phyloP scores from a whole-genome alignment of 1,140 invertebrate species.

The Drosophila funebris region DNA sequence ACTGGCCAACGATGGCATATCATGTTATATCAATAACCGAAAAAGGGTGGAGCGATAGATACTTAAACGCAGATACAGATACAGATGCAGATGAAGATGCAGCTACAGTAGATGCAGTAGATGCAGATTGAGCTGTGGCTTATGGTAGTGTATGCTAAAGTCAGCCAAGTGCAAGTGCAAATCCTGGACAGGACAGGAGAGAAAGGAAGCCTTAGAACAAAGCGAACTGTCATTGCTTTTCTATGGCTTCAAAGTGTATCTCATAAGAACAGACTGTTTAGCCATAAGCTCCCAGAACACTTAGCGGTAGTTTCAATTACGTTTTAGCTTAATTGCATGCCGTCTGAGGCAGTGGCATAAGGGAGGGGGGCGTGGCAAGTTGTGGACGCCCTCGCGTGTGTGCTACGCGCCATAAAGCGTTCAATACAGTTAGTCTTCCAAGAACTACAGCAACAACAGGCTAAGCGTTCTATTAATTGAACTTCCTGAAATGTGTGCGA shows the following conservation, averaged over 20 bases:
- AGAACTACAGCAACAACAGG: constrained; percentile 46
- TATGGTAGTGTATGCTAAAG: not conserved
- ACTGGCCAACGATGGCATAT: constrained; percentile 48
- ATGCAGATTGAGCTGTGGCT: constrained; percentile 45
- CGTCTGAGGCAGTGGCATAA: not conserved
- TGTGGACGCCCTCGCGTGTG: constrained; percentile 45
- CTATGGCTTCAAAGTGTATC: constrained; percentile 60
- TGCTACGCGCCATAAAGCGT: constrained; percentile 80
- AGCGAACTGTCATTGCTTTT: not conserved
- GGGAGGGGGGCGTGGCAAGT: not conserved
- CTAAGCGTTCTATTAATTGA: constrained; percentile 78
- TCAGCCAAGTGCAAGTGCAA: not conserved
- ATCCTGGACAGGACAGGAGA: not conserved
- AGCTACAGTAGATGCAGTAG: not conserved
- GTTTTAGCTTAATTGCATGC: constrained; percentile 62
- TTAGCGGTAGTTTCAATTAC: constrained; percentile 80
- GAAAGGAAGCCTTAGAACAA: constrained; percentile 50
- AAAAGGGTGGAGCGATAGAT: constrained; percentile 78
- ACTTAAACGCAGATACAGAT: constrained; percentile 15
- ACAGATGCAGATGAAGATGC: constrained; percentile 8
- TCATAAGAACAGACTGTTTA: constrained; percentile 44
- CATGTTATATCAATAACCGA: constrained; percentile 83
- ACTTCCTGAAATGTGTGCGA: constrained; percentile 62
- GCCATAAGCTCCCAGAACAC: constrained; percentile 36
- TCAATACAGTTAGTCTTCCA: constrained; percentile 77